Percentiles rank a stretch among this genome's conserved stretches.
Conservation (phyloP, 37 sponge, comb jelly and placozoan species). For the Theonella swinhoei region DNA sequence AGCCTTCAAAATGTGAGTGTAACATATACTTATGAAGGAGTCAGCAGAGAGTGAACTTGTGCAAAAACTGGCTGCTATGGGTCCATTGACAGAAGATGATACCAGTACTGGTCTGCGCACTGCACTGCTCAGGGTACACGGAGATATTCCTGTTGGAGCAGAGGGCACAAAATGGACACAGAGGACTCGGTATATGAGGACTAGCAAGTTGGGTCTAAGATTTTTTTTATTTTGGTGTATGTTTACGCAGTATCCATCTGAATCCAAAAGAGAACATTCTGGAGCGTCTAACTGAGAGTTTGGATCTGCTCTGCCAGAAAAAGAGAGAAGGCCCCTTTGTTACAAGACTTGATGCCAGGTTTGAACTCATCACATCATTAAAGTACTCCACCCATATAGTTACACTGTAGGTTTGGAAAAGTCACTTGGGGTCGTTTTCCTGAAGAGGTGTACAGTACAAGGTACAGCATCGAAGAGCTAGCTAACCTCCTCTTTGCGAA, state of each 20-base stretch:
- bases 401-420: not conserved
- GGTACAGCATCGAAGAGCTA: not conserved
- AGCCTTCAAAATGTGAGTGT: no score
- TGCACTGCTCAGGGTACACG: not conserved
- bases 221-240: not conserved
- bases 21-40: not conserved
- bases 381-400: not conserved
- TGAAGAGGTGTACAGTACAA: not conserved
- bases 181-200: not conserved
- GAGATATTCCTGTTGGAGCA: not conserved
- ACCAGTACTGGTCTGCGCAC: not conserved
- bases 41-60: not conserved
- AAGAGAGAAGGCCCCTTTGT: not conserved
- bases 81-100: not conserved
- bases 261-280: not conserved
- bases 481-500: not conserved
- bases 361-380: not conserved
- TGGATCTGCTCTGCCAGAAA: not conserved
- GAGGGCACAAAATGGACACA: not conserved
- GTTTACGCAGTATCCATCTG: not conserved
- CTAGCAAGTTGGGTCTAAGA: not conserved
- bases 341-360: not conserved
- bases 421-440: not conserved
- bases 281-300: not conserved
- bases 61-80: not conserved